Conservation (phyloP, 1,140 invertebrate genomes). For the Aphelinus certus region DNA sequence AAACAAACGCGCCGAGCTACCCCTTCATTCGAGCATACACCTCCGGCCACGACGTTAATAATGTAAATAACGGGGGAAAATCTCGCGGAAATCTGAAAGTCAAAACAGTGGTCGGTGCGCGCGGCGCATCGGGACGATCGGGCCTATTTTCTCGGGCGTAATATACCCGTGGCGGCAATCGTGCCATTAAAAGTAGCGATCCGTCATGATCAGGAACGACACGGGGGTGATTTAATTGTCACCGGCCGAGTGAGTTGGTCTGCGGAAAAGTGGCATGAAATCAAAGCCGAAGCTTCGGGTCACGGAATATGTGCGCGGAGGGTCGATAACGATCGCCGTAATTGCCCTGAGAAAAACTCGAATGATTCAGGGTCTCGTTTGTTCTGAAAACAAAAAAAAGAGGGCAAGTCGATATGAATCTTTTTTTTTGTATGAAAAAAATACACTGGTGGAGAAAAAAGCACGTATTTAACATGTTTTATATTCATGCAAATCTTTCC, state of each 20-base stretch:
- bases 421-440: too few species aligned
- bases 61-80: constrained; percentile 37
- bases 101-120: constrained; percentile 39
- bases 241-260: constrained; percentile 44
- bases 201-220: constrained; percentile 61
- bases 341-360: constrained; percentile 24
- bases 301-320: constrained; percentile 14
- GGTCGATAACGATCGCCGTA: constrained; percentile 26
- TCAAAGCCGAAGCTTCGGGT: constrained; percentile 32
- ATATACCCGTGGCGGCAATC: constrained; percentile 7
- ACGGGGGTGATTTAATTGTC: constrained; percentile 66
- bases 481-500: too few species aligned
- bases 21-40: constrained; percentile 12
- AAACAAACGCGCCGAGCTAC: constrained; percentile 18
- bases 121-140: constrained; percentile 16
- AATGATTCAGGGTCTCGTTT: too few species aligned
- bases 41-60: constrained; percentile 19
- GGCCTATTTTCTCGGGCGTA: too few species aligned
- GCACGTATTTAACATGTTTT: too few species aligned
- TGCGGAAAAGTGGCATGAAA: constrained; percentile 41
- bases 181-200: constrained; percentile 48
- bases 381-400: too few species aligned
- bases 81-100: constrained; percentile 50
- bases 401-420: too few species aligned
- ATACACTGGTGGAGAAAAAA: too few species aligned